Base-by-base conservation (phyloP, 1,140 invertebrate genomes). In the Drosophila paulistorum region DNA sequence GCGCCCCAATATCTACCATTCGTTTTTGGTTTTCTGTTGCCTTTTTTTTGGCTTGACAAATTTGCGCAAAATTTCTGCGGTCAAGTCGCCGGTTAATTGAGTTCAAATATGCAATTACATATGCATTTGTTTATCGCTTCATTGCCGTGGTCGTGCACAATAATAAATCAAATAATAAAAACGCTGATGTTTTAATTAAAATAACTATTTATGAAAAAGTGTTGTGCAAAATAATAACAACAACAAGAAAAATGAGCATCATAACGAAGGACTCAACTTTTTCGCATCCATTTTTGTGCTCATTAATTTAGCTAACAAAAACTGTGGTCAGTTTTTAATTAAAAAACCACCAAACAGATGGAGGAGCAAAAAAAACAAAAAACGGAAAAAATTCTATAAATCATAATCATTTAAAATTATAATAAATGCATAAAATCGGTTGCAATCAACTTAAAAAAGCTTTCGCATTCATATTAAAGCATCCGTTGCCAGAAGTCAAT, bases 101-200 rank as follows among this genome's bases (percentile, higher is more conserved):
- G 81, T 81, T 84, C 77, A 84, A 84, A 84, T 85, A 84, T 81
- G 81, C 81, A 85, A 81, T 84, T 81, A 81, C 70, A 82, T 70
- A 85, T 81, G 73, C 70, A 74, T 84, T 80, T 81, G 73, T 77
- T 77, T 74, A 57, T 51, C 62, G 60, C 78, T 42, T 37, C 45
- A 39, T 33, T 60, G 57, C 59, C 35, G 45, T n/a, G 11, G 58
- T 59, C 35, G 33, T 66, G 61, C 74, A 69, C 54, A 62, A 37
- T 67, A 73, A 86, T 85, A 86, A 86, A 86, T 85, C 82, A 81
- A 79, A 81, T 79, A 78, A 81, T 79, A 79, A 73, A 51, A 85
- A 65, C 55, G 64, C 42, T 81, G 78, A 81, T 85, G 79, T 79
- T 85, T 86, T 81, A 85, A 85, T 85, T 85, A 85, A 81, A 86